Evolutionary conservation across 1,140 invertebrate species (phyloP), one percentile per base, ranked within the genome.

Genomic region (Drosophila biarmipes): DNA sequence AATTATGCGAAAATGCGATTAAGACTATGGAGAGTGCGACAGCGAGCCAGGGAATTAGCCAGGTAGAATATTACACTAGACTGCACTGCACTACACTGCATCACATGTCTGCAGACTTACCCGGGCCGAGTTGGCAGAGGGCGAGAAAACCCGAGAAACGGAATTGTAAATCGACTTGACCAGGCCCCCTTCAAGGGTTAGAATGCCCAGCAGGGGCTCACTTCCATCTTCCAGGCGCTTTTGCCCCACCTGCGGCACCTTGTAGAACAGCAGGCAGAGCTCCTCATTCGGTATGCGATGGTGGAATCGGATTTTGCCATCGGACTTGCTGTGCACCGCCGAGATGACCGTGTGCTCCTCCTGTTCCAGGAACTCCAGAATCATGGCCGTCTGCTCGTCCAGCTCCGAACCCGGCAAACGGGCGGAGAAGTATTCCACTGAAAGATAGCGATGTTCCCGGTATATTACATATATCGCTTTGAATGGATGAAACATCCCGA

Each of bases 131-230:
- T 52, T 67, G 19, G 69, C 76, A 43, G 86, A 81, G 68, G 91
- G 91, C 42, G 91, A 91, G 74, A 87, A 92, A 52, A 92, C 87
- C 74, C 91, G 87, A 63, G 91, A 92, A 79, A 92, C 84, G 53
- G 91, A 92, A 91, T 92, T 92, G 72, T 92, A 92, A 87, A 92
- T 92, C 72, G 91, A 92, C 87, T 92, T 92, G 77, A 92, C 91
- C 84, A 92, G 63, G 59, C 91, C 91, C 73, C 91, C 91, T 72
- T 92, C 91, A 49, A 92, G 80, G 69, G 91, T 92, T 73, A 92
- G 71, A 71, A 92, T 91, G 73, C 91, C 91, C 71, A 92, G 66
- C 64, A 81, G 72, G 42, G 80, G 87, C 52, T 87, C 87, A 34
- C 10, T 37, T 1, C 43, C 52, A 7, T 38, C 56, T 15, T 38